Base-by-base conservation (phyloP, 2,888 invertebrate genomes). In the Caenorhabditis drosophilae region DNA sequence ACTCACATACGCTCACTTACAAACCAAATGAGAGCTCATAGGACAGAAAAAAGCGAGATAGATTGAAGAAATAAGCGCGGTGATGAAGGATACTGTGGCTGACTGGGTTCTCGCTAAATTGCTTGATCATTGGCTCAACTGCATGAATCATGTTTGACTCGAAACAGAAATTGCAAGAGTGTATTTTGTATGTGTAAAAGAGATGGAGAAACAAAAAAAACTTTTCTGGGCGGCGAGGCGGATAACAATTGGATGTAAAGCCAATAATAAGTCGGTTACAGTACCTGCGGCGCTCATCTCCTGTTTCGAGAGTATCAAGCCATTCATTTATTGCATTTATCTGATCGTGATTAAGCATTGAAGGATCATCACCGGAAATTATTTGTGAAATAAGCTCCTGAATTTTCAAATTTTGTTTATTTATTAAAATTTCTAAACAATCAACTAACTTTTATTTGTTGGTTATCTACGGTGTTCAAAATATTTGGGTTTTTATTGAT, bases 281-380 rank as follows among this genome's bases (percentile, higher is more conserved):
- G 22, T 38, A 77, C 77, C 75, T 75, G 52, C 73, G 55, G 16
- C 74, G 54, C 34, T 75, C 75, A 15, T 73, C 73, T 9, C 47
- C 46, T 0, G 48, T 63, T 44, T 74, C 73, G 44, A 77, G 35
- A 25, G 71, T 70, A 12, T 83, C 83, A 35, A 83, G 67, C 83
- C 83, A 83, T 31, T 79, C 78, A 49, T 81, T 76, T 56, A 83
- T 78, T 9, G 76, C 76, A 35, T 69, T 64, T 48, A 81, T 71
- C 52, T 81, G 81, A 2, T 81, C 79, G 22, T 69, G 63, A 23
- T 67, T 70, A 18, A 78, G 38, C 26, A 69, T 45, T 1, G 72
- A 50, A 26, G 68, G 55, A 15, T 80, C 78, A 26, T 78, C 78
- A 15, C 75, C 78, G 18, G 70, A 54, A 18, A 82, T 67, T 20